Conservation (phyloP, 2,113 vertebrate species). For the Urocynchramus pylzowi region DNA sequence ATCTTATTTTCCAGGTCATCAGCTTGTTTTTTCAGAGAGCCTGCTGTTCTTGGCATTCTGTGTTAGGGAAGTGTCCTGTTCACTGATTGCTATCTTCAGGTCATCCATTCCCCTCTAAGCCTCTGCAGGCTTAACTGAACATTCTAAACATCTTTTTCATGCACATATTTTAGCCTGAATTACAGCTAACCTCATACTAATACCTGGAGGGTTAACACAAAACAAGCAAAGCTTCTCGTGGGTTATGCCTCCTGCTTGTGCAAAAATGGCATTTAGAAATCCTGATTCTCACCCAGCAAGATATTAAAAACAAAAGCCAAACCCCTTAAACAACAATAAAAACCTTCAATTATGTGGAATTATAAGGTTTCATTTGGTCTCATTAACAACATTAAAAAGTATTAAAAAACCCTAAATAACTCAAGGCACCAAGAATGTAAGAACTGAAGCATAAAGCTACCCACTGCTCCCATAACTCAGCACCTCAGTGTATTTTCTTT, state of each 20-base stretch:
- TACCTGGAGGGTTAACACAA: background rate
- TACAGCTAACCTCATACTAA: slow-evolving; percentile 34
- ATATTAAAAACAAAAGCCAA: background rate
- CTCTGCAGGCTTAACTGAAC: slow-evolving; percentile 9
- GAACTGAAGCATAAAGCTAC: background rate
- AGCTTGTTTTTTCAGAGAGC: slow-evolving; percentile 28
- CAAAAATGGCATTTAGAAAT: background rate
- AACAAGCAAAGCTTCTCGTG: background rate
- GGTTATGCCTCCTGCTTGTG: background rate
- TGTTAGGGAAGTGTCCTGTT: background rate
- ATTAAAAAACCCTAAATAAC: background rate
- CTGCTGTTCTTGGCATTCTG: slow-evolving; percentile 26
- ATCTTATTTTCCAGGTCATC: slow-evolving; percentile 58
- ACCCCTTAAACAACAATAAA: background rate
- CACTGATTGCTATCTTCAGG: slow-evolving; percentile 45
- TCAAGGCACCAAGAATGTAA: background rate
- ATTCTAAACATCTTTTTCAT: slow-evolving; percentile 17
- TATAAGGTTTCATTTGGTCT: background rate
- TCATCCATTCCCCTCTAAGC: slow-evolving; percentile 35
- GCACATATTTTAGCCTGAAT: background rate
- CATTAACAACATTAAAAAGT: background rate
- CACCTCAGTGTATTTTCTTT: background rate
- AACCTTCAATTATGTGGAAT: background rate
- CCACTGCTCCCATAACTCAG: background rate
- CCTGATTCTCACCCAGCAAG: background rate